Percentiles rank a stretch among this genome's conserved stretches.
Evolutionary conservation across 2,888 invertebrate genomes (phyloP).

Genomic region (Lepidonotus clava): DNA sequence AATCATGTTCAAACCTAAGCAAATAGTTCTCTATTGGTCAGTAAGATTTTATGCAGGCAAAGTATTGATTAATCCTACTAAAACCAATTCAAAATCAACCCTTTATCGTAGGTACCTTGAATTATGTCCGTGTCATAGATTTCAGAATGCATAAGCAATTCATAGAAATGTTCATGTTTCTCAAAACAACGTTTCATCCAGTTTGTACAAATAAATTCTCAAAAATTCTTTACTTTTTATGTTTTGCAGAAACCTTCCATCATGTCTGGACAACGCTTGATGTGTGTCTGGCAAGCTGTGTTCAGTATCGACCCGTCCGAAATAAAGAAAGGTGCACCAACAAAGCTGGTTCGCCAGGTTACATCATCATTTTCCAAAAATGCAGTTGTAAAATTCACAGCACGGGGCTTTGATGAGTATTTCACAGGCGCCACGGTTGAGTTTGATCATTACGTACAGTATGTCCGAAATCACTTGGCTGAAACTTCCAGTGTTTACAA

Average conservation of each 20-base stretch:
- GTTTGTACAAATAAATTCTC: too few relatives aligned
- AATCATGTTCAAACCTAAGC: too few relatives aligned
- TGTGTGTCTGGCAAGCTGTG: constrained; percentile 64
- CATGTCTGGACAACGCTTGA: constrained; percentile 52
- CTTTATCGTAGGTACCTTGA: too few relatives aligned
- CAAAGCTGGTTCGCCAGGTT: neutral
- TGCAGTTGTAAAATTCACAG: neutral
- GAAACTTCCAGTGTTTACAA: neutral
- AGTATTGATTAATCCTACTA: too few relatives aligned
- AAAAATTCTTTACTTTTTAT: too few relatives aligned
- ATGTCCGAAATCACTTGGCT: neutral
- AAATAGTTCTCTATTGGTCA: too few relatives aligned
- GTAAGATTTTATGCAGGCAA: too few relatives aligned
- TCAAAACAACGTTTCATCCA: too few relatives aligned
- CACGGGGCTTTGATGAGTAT: neutral
- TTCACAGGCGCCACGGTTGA: neutral
- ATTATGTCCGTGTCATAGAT: too few relatives aligned
- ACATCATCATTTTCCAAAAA: neutral
- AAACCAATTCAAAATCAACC: too few relatives aligned
- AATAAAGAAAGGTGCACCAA: neutral
- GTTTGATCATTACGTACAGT: constrained; percentile 5
- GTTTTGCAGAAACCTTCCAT: neutral
- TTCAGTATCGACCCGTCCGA: neutral
- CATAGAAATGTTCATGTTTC: too few relatives aligned
- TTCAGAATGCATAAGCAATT: too few relatives aligned